Evolutionary conservation across 2,113 vertebrate genomes (phyloP).

Genomic region (Talpa occidentalis): DNA sequence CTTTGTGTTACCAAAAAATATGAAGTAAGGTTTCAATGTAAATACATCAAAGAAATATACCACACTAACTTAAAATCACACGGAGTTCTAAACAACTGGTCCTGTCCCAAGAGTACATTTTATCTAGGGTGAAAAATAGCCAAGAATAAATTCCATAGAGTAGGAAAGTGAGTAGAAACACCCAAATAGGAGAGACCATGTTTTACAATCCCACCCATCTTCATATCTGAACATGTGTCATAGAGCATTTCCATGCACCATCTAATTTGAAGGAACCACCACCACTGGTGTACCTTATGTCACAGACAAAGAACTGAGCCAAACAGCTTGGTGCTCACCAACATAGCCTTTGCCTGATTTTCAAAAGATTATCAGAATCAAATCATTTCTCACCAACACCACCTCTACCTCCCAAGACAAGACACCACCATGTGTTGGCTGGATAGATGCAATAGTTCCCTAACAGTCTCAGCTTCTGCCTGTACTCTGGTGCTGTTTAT

Average conservation of each 20-base stretch:
- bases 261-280: neutral
- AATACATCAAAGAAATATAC: neutral
- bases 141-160: neutral
- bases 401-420: neutral
- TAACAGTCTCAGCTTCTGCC: neutral
- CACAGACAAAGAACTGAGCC: neutral
- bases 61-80: neutral
- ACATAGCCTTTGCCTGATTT: neutral
- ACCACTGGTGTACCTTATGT: neutral
- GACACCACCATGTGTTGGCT: neutral
- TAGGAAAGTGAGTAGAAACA: rapidly evolving
- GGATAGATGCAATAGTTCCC: neutral
- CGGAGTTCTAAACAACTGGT: neutral
- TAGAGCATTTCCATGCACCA: neutral
- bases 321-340: neutral
- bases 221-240: neutral
- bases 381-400: neutral
- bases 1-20: neutral
- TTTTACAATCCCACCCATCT: neutral
- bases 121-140: neutral
- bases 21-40: constrained; percentile 14
- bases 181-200: neutral
- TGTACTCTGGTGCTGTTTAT: neutral
- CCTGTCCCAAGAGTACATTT: neutral
- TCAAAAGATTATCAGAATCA: neutral